These are phyloP conservation scores for Thryonomys swinderianus DNA, from an alignment of 2,113 vertebrate genomes.

Conservation along the genomic window DNA sequence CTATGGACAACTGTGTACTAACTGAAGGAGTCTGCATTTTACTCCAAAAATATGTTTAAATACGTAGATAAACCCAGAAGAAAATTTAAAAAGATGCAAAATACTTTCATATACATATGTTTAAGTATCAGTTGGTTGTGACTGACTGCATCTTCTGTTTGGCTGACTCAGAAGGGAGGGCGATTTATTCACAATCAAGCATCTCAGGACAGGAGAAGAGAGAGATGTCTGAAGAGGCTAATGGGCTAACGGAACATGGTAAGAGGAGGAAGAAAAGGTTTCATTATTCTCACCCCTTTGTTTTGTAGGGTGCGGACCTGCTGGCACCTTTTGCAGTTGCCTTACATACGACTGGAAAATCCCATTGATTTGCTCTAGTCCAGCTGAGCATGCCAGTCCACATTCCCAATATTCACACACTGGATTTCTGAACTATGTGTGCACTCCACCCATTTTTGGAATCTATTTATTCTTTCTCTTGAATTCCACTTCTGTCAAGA, in stretches of 20 bases:
- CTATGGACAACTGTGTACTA: background rate
- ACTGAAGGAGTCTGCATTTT: background rate
- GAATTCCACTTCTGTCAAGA: constrained; percentile 8
- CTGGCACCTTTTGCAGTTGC: background rate
- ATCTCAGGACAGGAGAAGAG: background rate
- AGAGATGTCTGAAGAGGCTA: background rate
- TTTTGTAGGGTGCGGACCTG: background rate
- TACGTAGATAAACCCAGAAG: background rate
- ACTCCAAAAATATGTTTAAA: constrained; percentile 5
- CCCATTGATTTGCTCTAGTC: background rate
- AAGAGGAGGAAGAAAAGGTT: background rate
- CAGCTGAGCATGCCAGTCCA: background rate
- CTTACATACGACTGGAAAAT: background rate
- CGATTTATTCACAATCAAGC: background rate
- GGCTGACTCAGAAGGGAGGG: background rate
- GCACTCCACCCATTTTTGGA: background rate
- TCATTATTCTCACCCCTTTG: background rate
- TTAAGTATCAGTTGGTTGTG: constrained; percentile 4
- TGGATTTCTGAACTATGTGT: background rate
- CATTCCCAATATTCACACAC: background rate
- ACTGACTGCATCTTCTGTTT: background rate
- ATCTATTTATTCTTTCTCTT: background rate
- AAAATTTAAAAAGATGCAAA: background rate
- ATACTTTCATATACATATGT: background rate
- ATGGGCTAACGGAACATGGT: background rate